Evolutionary conservation across 2,888 invertebrate species (phyloP).

Genomic region (Nowickia ferox): DNA sequence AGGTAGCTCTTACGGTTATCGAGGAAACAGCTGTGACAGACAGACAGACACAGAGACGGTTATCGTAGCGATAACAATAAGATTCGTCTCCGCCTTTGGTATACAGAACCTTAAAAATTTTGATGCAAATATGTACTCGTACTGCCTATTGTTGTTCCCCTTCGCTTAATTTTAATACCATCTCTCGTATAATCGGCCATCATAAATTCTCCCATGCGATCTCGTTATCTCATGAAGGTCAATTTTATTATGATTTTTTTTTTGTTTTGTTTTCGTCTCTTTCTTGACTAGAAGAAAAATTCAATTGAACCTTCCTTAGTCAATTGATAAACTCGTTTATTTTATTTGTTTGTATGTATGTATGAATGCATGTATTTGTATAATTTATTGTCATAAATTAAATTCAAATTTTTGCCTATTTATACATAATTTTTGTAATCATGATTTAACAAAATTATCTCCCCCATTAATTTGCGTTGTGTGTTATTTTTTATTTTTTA

Average conservation of each 20-base stretch:
- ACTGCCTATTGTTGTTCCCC: background rate
- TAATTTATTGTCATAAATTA: constrained; percentile 24
- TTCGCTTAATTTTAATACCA: background rate
- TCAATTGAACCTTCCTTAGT: constrained; percentile 37
- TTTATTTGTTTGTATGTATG: background rate
- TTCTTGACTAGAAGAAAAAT: constrained; percentile 36
- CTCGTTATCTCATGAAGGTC: constrained; percentile 68
- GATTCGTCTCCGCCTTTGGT: too few species aligned
- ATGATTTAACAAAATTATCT: constrained; percentile 28
- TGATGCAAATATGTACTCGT: background rate
- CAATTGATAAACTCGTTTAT: constrained; percentile 46
- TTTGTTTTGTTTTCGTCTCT: background rate
- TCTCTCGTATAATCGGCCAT: constrained; percentile 15
- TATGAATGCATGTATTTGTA: background rate
- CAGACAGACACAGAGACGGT: too few species aligned
- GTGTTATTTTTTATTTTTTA: constrained; percentile 20
- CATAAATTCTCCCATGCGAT: constrained; percentile 2
- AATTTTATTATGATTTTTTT: constrained; percentile 58
- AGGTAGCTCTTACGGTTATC: too few species aligned
- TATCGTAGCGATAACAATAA: too few species aligned
- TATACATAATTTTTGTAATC: constrained; percentile 11
- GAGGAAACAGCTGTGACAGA: too few species aligned
- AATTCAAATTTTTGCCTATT: constrained; percentile 20
- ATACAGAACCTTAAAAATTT: too few species aligned
- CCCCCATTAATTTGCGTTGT: constrained; percentile 38